Conservation (phyloP, 1,140 invertebrate genomes). For the Papilio aristodemus region DNA sequence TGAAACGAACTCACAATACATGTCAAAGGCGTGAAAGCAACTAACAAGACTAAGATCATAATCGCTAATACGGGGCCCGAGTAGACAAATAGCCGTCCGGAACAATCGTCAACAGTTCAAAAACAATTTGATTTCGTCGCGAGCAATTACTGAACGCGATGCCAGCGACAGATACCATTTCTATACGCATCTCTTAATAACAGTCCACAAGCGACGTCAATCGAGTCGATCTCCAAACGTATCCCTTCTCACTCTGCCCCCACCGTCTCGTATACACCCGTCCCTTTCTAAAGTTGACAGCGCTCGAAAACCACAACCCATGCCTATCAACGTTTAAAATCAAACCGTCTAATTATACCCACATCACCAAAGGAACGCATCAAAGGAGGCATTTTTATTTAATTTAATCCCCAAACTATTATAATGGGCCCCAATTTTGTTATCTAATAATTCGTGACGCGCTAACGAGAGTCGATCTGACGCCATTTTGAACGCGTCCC, state of each 20-base stretch:
- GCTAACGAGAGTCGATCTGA: constrained; percentile 62
- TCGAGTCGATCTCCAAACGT: constrained; percentile 61
- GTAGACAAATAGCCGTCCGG: constrained; percentile 76
- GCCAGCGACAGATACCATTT: constrained; percentile 58
- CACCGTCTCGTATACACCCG: constrained; percentile 30
- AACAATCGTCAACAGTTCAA: constrained; percentile 76
- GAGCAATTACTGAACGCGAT: constrained; percentile 74
- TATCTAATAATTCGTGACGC: constrained; percentile 74
- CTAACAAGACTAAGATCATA: constrained; percentile 54
- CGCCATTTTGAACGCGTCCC: constrained; percentile 68
- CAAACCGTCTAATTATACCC: constrained; percentile 78
- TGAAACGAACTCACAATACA: constrained; percentile 42
- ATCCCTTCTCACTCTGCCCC: constrained; percentile 49
- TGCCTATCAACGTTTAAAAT: constrained; percentile 69
- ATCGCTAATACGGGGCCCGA: constrained; percentile 57
- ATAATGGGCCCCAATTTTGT: constrained; percentile 75
- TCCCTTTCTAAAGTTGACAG: constrained; percentile 64
- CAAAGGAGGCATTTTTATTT: constrained; percentile 75
- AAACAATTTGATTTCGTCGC: constrained; percentile 75
- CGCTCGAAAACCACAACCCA: constrained; percentile 56
- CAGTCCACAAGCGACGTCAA: constrained; percentile 65
- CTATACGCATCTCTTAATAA: constrained; percentile 75
- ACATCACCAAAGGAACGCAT: constrained; percentile 70
- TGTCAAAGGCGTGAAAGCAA: constrained; percentile 37
- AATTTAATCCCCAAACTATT: constrained; percentile 79